Evolutionary conservation across 2,113 vertebrate species (phyloP), one percentile per base, ranked within the genome.

Genomic region (Notarius quadriscutis): DNA sequence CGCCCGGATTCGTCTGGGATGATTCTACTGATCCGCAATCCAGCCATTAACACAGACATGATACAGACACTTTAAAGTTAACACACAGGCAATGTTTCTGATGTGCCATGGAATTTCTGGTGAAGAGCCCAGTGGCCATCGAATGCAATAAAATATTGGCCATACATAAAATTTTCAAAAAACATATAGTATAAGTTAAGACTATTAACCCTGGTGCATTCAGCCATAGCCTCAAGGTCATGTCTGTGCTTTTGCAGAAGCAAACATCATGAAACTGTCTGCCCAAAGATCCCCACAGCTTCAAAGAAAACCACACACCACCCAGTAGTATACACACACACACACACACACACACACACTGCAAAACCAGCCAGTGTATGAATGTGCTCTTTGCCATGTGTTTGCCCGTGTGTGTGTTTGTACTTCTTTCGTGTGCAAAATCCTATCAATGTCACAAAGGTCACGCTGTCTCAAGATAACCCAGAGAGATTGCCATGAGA

Each of bases 401-500:
- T 79, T 58, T 83, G 84, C 77, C 87, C 85, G 53, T 20, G 74
- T 72, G 77, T 51, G 51, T 69, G 57, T 75, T 30, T 25, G 81
- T 62, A 74, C 78, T 82, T 81, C 69, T 83, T 84, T 84, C 27
- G 77, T 86, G 90, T 90, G 92, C 92, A 92, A 93, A 93, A 94
- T 95, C 94, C 94, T 93, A 93, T 95, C 94, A 95, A 90, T 94
- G 94, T 95, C 94, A 95, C 93, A 91, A 91, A 93, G 95, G 94
- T 95, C 85, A 95, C 93, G 94, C 93, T 94, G 89, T 90, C 91
- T 95, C 93, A 94, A 84, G 93, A 94, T 94, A 95, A 95, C 93
- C 94, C 92, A 86, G 87, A 6, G 89, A 93, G 94, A 93, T 93
- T 71, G 91, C 91, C 85, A 87, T 88, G 93, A 89, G 91, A 91